Evolutionary conservation across 2,888 invertebrate species (phyloP).

Genomic region (Dicyrtomina minuta): DNA sequence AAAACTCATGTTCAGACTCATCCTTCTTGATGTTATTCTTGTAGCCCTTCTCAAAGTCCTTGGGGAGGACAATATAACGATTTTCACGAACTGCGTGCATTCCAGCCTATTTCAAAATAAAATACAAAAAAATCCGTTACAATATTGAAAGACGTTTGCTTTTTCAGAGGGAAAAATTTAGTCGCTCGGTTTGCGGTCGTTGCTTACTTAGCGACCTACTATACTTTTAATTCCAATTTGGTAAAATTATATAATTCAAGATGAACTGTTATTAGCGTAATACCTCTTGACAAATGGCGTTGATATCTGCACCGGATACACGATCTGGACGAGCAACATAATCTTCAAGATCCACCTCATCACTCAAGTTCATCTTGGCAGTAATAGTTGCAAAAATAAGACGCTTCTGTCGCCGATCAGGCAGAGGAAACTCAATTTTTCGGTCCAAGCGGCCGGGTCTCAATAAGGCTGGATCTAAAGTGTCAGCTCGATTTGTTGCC

Average conservation of each 20-base stretch:
- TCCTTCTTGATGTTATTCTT: constrained; percentile 99
- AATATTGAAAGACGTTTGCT: too few relatives aligned
- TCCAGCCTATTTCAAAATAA: constrained; percentile 75
- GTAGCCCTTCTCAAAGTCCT: constrained; percentile 99
- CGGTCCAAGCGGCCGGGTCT: constrained; percentile 95
- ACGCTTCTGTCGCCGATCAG: constrained; percentile 86
- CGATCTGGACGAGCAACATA: constrained; percentile 98
- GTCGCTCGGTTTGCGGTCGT: too few relatives aligned
- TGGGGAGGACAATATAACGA: constrained; percentile 96
- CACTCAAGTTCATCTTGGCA: constrained; percentile 92
- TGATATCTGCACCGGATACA: constrained; percentile 98
- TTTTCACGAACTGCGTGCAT: constrained; percentile 99
- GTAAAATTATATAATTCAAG: too few relatives aligned
- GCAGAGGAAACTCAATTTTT: constrained; percentile 98
- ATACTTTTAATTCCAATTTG: too few relatives aligned
- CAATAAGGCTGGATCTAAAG: constrained; percentile 93
- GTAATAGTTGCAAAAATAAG: constrained; percentile 98
- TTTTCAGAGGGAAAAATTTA: too few relatives aligned
- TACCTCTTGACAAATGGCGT: constrained; percentile 97
- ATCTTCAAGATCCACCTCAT: constrained; percentile 98
- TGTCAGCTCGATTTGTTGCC: constrained; percentile 97
- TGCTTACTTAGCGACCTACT: too few relatives aligned
- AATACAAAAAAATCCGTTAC: constrained; percentile 27
- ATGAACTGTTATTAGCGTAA: too few relatives aligned
- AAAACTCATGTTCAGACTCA: constrained; percentile 98